Conservation (phyloP, 2,888 invertebrate species). For the Brachyptera putata region DNA sequence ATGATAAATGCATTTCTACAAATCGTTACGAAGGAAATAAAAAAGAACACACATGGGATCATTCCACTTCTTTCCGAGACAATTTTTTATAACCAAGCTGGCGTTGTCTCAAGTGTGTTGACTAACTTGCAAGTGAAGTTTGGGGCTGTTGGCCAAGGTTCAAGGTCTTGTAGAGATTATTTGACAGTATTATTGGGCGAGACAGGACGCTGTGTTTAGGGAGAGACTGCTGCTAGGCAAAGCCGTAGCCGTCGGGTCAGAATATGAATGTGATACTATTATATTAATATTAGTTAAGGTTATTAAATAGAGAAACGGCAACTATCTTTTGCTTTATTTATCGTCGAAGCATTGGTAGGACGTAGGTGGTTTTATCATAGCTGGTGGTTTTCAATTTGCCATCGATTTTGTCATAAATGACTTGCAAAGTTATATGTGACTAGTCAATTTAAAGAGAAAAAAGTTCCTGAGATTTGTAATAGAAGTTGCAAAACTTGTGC, state of each 20-base stretch:
- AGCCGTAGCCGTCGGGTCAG: constrained; percentile 26
- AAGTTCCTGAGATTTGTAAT: constrained; percentile 36
- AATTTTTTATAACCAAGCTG: background rate
- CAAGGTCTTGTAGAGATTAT: constrained; percentile 35
- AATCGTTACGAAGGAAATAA: constrained; percentile 24
- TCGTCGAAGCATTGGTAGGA: constrained; percentile 31
- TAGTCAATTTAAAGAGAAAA: constrained; percentile 35
- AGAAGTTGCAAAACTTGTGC: constrained; percentile 31
- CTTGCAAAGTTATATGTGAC: constrained; percentile 30
- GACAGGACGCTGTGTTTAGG: background rate
- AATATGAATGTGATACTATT: constrained; percentile 33
- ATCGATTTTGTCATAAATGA: constrained; percentile 30
- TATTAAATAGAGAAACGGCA: constrained; percentile 29
- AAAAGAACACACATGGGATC: constrained; percentile 29
- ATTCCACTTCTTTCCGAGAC: constrained; percentile 34
- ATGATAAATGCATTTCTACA: constrained; percentile 31
- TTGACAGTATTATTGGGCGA: constrained; percentile 34
- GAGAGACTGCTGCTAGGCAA: constrained; percentile 5
- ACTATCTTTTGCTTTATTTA: constrained; percentile 33
- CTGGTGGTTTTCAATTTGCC: constrained; percentile 28
- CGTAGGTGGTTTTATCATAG: constrained; percentile 24
- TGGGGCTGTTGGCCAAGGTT: too few species aligned
- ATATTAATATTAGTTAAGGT: constrained; percentile 31
- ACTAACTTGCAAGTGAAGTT: too few species aligned
- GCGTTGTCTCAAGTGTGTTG: background rate